Percentiles rank a stretch among this genome's conserved stretches.
These are phyloP conservation scores for Thermophis baileyi DNA, from an alignment of 2,113 vertebrate species.

Conservation along the genomic window DNA sequence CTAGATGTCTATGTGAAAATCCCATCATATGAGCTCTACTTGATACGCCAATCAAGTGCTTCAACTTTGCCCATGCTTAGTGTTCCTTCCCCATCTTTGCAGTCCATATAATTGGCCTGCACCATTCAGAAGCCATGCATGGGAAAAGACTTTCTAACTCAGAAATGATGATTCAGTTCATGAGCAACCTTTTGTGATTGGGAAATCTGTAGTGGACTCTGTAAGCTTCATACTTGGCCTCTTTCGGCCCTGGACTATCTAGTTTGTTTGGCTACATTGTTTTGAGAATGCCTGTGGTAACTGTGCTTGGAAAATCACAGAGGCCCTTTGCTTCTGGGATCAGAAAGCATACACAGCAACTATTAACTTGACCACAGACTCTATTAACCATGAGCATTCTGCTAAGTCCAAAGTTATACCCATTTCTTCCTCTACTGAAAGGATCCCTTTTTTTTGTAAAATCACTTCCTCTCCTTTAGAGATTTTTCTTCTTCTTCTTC, in stretches of 20 bases:
- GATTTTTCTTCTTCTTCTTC: neutral
- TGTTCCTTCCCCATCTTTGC: neutral
- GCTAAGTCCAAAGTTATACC: neutral
- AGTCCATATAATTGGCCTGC: neutral
- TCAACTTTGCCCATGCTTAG: neutral
- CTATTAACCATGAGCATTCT: neutral
- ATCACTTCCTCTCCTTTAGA: neutral
- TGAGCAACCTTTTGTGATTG: neutral
- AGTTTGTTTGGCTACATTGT: neutral
- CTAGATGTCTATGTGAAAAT: neutral
- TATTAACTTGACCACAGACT: neutral
- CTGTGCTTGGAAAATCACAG: conserved; percentile 17
- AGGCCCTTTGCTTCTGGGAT: neutral
- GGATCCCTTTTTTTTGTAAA: neutral
- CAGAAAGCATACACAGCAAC: neutral
- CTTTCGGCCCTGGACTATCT: neutral
- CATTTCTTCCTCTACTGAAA: neutral
- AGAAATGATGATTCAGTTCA: neutral
- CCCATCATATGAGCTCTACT: neutral
- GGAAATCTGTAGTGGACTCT: neutral
- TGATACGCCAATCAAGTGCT: neutral
- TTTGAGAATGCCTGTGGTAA: conserved; percentile 12
- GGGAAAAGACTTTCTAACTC: neutral
- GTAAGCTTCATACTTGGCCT: neutral
- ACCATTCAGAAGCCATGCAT: neutral